Conservation (phyloP, 1,140 invertebrate species). For the Neodiprion lecontei region DNA sequence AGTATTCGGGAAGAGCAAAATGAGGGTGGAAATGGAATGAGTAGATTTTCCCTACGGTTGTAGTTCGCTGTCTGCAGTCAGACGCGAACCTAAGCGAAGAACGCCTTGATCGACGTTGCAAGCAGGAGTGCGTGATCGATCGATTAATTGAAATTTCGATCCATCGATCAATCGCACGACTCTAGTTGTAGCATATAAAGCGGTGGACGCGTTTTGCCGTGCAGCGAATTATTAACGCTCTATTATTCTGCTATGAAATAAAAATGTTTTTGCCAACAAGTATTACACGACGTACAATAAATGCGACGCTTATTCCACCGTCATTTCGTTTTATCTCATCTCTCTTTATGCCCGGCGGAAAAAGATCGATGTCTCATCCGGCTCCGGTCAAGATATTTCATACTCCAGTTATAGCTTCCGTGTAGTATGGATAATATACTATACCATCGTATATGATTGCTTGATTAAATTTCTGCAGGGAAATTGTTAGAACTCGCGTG, state of each 20-base stretch:
- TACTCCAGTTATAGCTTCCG: neutral
- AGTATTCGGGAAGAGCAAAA: too few relatives aligned
- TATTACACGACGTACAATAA: neutral
- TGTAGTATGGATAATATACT: neutral
- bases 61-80: too few relatives aligned
- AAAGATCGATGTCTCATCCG: neutral
- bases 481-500: neutral
- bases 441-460: conserved; percentile 1
- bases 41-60: too few relatives aligned
- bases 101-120: too few relatives aligned
- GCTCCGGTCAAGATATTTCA: neutral
- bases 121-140: too few relatives aligned
- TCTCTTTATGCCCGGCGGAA: neutral
- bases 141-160: too few relatives aligned
- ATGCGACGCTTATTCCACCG: neutral
- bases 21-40: too few relatives aligned
- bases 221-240: too few relatives aligned
- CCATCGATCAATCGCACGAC: too few relatives aligned
- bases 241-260: neutral
- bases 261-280: neutral
- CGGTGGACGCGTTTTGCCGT: too few relatives aligned
- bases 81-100: too few relatives aligned
- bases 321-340: neutral
- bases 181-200: too few relatives aligned
- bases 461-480: neutral